phyloP scores from a whole-genome alignment of 1,140 invertebrate species.

The Zaprionus capensis region DNA sequence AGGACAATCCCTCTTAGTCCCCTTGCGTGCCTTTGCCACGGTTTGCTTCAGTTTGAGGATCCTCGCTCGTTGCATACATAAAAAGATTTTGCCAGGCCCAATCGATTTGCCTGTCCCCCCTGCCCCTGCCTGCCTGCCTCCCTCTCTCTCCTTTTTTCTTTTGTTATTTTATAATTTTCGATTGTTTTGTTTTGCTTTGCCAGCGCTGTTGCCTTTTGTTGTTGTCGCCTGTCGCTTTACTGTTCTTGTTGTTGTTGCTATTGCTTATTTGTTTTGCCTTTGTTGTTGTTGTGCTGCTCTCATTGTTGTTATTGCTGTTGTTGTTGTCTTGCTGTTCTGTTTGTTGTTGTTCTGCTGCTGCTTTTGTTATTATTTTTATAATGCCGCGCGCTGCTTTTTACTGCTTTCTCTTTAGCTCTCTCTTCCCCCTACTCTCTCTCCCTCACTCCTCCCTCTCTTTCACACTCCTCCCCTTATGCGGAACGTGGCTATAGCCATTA shows the following conservation, averaged over 20 bases:
- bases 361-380: constrained; percentile 32
- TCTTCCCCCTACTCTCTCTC: background rate
- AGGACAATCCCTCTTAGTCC: constrained; percentile 42
- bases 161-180: constrained; percentile 83
- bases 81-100: constrained; percentile 63
- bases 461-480: background rate
- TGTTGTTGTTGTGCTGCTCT: constrained; percentile 30
- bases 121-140: background rate
- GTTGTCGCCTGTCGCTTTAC: background rate
- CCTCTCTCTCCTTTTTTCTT: constrained; percentile 17
- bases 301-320: too few species aligned
- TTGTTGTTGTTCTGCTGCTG: constrained; percentile 28
- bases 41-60: constrained; percentile 40
- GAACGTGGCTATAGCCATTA: constrained; percentile 61
- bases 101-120: constrained; percentile 58
- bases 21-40: constrained; percentile 7
- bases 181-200: constrained; percentile 75
- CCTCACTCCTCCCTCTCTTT: background rate
- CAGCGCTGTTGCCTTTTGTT: constrained; percentile 21
- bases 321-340: background rate
- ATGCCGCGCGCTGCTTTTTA: constrained; percentile 41
- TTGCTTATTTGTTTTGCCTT: constrained; percentile 12
- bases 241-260: constrained; percentile 14
- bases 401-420: background rate
- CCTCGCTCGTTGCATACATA: constrained; percentile 64